Base-by-base conservation (phyloP, 2,888 invertebrate species). In the Melanostoma scalare region DNA sequence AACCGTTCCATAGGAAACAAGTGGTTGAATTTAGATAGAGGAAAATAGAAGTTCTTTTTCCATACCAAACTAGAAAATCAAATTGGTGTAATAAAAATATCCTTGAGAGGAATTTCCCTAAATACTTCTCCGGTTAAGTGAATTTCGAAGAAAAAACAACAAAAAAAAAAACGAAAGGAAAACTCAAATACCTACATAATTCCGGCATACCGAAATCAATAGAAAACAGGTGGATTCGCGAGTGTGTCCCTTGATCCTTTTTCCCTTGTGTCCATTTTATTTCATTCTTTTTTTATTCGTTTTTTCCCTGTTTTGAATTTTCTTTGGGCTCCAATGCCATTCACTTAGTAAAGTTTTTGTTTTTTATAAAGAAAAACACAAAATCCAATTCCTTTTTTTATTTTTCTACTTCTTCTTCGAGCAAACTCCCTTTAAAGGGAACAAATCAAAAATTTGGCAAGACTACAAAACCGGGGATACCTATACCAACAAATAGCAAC, bases 151-250 rank as follows among this genome's bases (percentile, higher is more conserved):
- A 31, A 31, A 33, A 20, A 46, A 3, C 4, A 46, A 52, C 36
- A 38, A 56, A 33, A 9, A 8, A 20, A 6, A 61, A 10, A 38
- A 30, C 2, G 42, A 55, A 53, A 75, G 38, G 36, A 46, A 40
- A 71, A 50, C 63, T 35, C 20, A 68, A 31, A 36, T 60, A 38
- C 10, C 20, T n/a, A 55, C 48, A 71, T 52, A 52, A 52, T 35
- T 61, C 50, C 71, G 60, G 50, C 10, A 9, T 0, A 36, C 30
- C 36, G 10, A 35, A 78, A 63, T 36, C 10, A 67, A 72, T 75
- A 63, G 9, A 65, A 44, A 82, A 77, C 81, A 82, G 68, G 81
- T 82, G 77, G 76, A 81, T 68, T 69, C 46, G 61, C 33, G 48
- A 20, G 50, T 55, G 31, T 10, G 20, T 48, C 46, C 46, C 42